Base-by-base conservation (phyloP, 2,888 invertebrate species). In the Magallana nippona region DNA sequence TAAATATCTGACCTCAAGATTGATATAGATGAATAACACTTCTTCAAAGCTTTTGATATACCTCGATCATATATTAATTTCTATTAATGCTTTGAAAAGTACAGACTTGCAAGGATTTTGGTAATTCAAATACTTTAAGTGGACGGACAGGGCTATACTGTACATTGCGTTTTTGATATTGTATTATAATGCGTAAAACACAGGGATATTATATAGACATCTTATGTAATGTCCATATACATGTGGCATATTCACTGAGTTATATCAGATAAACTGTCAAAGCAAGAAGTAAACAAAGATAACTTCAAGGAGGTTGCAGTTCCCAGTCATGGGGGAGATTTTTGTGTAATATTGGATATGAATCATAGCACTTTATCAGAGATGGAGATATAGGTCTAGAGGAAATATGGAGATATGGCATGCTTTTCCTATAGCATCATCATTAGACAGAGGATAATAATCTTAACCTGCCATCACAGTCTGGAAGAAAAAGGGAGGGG, bases 311-410 rank as follows among this genome's bases (percentile, higher is more conserved):
- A 32, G 71, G 22, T 32, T 44, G 8, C 44, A 71, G 11, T 71
- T 71, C 32, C 71, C 71, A 71, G 32, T 32, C 71, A 71, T 71
- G 15, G 71, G 71, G 32, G 71, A 27, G 5, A 27, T 27, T 71
- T 71, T 71, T 71, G 22, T 71, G 15, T 71, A 71, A 71, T 71
- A 71, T 71, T 71, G 71, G 71, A 71, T 71, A 71, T 71, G 71
- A 71, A 71, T 71, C 71, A 71, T 71, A 71, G 22, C 71, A 71
- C 71, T 71, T 71, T 71, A 71, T 71, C 71, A 71, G 71, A 71
- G 71, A 71, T 60, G 22, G 71, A 71, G 71, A 71, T 71, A 27
- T 15, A 15, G 15, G 71, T 71, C 71, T 71, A 32, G 13, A 71
- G 27, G 71, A 71, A 71, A 71, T 71, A 71, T 32, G 71, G 27